A percentile compares a stretch with the other conserved stretches of the same genome.
phyloP scores from a whole-genome alignment of 2,113 vertebrate species.

The Cebus imitator region DNA sequence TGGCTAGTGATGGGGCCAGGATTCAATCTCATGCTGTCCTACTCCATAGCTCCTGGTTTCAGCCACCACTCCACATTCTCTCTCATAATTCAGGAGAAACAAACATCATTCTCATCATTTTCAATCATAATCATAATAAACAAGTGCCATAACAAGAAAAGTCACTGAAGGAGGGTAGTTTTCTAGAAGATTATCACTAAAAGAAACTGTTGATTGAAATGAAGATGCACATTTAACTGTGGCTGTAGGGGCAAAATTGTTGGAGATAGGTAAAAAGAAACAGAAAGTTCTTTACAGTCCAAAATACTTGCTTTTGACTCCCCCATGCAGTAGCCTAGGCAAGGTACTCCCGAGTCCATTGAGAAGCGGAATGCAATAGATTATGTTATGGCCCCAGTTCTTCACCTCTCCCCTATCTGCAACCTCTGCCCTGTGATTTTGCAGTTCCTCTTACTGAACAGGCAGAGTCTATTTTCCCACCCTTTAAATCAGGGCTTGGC shows the following conservation, averaged over 20 bases:
- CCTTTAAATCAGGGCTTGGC: neutral
- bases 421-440: neutral
- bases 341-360: neutral
- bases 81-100: neutral
- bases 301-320: neutral
- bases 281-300: neutral
- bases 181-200: neutral
- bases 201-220: neutral
- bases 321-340: fast-evolving
- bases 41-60: neutral
- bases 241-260: neutral
- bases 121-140: neutral
- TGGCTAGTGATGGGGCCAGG: too few relatives aligned
- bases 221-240: neutral
- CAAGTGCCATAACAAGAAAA: neutral
- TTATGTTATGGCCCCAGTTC: neutral
- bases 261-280: neutral
- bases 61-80: neutral
- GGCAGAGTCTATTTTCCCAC: neutral
- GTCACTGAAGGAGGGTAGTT: neutral
- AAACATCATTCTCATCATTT: neutral
- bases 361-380: neutral
- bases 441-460: neutral
- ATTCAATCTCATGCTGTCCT: neutral
- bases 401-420: neutral